A percentile compares a stretch with the other conserved stretches of the same genome.
Conservation (phyloP, 2,113 vertebrate genomes). For the Neotragus pygmaeus region DNA sequence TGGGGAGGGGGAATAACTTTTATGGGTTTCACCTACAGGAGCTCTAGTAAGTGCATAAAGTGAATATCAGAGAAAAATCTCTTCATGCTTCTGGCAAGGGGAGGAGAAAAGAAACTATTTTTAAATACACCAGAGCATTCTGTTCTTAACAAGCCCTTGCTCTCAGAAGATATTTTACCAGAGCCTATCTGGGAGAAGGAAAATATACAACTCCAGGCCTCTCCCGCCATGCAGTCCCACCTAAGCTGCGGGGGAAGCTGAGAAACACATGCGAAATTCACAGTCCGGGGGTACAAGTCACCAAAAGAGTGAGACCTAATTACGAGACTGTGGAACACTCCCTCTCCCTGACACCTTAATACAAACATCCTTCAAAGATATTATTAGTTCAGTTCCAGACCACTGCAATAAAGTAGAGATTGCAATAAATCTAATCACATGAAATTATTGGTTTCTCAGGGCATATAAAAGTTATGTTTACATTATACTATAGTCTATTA, state of each 20-base stretch:
- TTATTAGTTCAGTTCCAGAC: neutral
- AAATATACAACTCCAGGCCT: neutral
- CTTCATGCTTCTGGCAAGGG: neutral
- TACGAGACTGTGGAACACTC: neutral
- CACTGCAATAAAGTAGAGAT: neutral
- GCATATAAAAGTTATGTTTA: neutral
- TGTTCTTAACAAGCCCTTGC: neutral
- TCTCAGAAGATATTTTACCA: neutral
- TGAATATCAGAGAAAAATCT: neutral
- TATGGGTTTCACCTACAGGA: neutral
- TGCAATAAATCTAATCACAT: neutral
- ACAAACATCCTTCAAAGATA: neutral
- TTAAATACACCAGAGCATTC: neutral
- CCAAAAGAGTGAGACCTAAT: neutral
- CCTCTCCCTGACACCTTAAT: neutral
- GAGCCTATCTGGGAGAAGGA: neutral
- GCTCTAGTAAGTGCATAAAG: neutral
- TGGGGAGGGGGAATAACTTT: neutral
- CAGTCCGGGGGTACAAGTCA: neutral
- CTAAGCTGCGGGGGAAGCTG: neutral
- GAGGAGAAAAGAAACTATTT: neutral
- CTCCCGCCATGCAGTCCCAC: neutral
- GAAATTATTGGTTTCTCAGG: neutral
- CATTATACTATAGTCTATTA: neutral
- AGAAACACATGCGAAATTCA: neutral